Evolutionary conservation across 2,113 vertebrate genomes (phyloP), one percentile per base, ranked within the genome.

Genomic region (Triplophysa tibetana): DNA sequence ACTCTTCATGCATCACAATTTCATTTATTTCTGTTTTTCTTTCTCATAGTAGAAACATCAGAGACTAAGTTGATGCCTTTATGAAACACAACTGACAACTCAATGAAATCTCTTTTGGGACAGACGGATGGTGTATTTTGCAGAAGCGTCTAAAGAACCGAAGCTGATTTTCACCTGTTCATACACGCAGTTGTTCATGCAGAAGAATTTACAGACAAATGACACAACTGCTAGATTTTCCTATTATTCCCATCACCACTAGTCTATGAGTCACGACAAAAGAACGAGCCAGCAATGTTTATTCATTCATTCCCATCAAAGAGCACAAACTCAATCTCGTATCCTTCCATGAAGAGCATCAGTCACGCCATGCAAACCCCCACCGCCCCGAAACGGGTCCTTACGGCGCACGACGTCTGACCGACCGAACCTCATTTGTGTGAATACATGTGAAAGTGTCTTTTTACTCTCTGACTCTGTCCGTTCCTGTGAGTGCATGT

Each of bases 401-500:
- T 38, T 58, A 78, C 50, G 3, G 23, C 13, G 8, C 63, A 38
- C 62, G 48, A 19, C 66, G 67, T 69, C 60, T 24, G n/a, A 50
- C 60, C 41, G 76, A n/a, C 50, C 60, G 82, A 69, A 33, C 38
- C 29, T 80, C 64, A 41, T 38, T 76, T 50, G 17, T 83, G 76
- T 81, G 75, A 84, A 86, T 81, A 82, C 38, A 52, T 45, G 72
- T 79, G 79, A 63, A 83, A 85, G 61, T 75, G 74, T 52, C 78
- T 75, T 62, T 76, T 77, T 70, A 56, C 82, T 86, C 82, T 83
- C 81, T 84, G 43, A 81, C 65, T 76, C 7, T 50, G 62, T 81
- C 23, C 45, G 69, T 77, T 80, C 72, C 45, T 17, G 76, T 82
- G 79, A 85, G 83, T 85, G 77, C 81, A 58, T 77, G 64, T 83